Percentiles rank a stretch among this genome's conserved stretches.
Conservation (phyloP, 2,797 vertebrate species). For the Sebastes diploproa region DNA sequence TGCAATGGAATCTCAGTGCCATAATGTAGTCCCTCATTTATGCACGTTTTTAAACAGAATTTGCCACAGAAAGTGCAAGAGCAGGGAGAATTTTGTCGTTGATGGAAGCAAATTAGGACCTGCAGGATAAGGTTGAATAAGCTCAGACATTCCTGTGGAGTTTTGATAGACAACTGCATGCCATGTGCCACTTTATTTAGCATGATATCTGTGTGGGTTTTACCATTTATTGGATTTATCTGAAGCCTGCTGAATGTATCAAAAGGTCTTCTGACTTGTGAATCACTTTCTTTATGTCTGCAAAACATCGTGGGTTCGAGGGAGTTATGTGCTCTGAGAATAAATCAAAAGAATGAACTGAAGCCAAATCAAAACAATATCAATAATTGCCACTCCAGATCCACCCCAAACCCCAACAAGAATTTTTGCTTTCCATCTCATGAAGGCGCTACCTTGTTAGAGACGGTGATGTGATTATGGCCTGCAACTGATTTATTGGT, state of each 20-base stretch:
- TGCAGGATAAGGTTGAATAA: neutral
- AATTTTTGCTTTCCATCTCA: neutral
- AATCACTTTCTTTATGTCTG: neutral
- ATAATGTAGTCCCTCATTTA: neutral
- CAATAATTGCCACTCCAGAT: neutral
- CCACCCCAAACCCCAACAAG: neutral
- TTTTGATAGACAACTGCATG: neutral
- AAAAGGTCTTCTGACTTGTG: neutral
- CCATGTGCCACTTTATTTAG: neutral
- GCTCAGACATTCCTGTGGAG: neutral
- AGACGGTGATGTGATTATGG: constrained; percentile 7
- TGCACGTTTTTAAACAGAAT: neutral
- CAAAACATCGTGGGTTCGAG: neutral
- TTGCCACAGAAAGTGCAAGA: neutral
- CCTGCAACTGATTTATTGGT: neutral
- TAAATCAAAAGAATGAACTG: neutral
- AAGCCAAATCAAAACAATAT: constrained; percentile 12
- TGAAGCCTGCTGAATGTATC: neutral
- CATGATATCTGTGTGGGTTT: neutral
- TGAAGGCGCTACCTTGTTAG: neutral
- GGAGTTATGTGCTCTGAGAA: neutral
- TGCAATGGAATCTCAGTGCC: constrained; percentile 26
- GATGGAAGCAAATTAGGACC: neutral
- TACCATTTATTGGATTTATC: neutral
- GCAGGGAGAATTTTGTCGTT: neutral